These are phyloP conservation scores for Spilogale gracilis DNA, from an alignment of 2,113 vertebrate genomes.

Conservation along the genomic window DNA sequence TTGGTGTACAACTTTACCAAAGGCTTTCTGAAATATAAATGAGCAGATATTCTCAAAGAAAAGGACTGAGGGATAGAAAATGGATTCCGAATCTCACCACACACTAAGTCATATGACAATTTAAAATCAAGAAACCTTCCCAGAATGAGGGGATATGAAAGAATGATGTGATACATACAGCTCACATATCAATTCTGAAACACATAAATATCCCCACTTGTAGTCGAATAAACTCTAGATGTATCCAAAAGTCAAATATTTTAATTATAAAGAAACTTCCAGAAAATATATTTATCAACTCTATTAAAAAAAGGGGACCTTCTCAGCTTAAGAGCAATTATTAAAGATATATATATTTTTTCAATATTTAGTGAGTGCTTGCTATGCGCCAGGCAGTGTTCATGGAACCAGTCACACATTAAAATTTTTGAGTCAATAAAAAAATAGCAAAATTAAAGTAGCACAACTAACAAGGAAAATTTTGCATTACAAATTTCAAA, in stretches of 20 bases:
- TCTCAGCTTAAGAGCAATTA: constrained; percentile 6
- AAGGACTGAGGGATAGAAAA: not conserved
- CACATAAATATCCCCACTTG: not conserved
- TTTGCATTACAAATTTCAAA: constrained; percentile 18
- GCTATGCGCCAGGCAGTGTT: not conserved
- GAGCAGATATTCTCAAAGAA: constrained; percentile 19
- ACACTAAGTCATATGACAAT: not conserved
- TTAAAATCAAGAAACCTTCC: not conserved
- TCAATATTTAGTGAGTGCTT: constrained; percentile 25
- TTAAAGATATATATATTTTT: not conserved
- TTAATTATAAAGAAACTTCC: constrained; percentile 21
- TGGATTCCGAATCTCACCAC: not conserved
- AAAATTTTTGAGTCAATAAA: not conserved
- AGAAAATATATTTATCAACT: constrained; percentile 30
- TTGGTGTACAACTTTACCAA: not conserved
- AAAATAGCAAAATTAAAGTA: not conserved
- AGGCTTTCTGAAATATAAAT: constrained; percentile 37
- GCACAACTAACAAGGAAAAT: not conserved
- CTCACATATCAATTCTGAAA: not conserved
- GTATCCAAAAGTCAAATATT: constrained; percentile 4
- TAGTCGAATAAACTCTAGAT: not conserved
- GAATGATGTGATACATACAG: not conserved
- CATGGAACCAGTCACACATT: not conserved
- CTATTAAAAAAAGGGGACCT: not conserved
- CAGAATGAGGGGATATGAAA: not conserved